Conservation (phyloP, 2,797 vertebrate genomes). For the Loris lydekkerianus region DNA sequence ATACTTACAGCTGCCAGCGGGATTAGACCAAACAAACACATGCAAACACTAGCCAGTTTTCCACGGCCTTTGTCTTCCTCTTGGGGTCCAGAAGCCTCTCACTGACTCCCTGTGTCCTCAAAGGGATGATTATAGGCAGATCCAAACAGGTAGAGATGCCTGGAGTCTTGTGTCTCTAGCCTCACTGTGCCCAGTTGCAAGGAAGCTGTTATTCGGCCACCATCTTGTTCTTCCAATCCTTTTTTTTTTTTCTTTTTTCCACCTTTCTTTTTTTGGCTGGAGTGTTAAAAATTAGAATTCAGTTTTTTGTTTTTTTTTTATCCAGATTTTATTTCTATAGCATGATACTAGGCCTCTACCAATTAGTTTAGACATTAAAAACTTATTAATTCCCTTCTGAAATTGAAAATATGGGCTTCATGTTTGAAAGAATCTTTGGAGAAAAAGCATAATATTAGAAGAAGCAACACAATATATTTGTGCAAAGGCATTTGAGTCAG, state of each 20-base stretch:
- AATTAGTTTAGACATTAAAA: conserved; percentile 1
- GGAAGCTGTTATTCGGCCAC: no score
- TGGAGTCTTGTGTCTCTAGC: no score
- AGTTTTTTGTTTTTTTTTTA: background rate
- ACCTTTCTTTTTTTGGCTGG: background rate
- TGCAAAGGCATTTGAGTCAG: background rate
- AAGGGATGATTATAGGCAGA: no score
- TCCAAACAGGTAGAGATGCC: no score
- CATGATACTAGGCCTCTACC: background rate
- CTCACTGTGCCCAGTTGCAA: no score
- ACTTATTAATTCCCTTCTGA: background rate
- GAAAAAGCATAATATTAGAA: background rate
- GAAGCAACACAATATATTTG: background rate
- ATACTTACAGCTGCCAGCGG: no score
- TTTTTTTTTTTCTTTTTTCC: background rate
- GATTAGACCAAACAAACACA: no score
- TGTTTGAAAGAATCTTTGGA: background rate
- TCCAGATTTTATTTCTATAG: background rate
- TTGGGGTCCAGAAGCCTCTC: no score
- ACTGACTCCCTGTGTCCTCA: no score
- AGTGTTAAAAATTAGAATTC: background rate
- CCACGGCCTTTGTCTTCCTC: no score
- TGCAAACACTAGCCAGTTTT: no score
- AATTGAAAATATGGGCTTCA: background rate
- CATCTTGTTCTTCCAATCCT: background rate